Evolutionary conservation across 2,888 invertebrate genomes (phyloP).

Genomic region (Netelia virgata): DNA sequence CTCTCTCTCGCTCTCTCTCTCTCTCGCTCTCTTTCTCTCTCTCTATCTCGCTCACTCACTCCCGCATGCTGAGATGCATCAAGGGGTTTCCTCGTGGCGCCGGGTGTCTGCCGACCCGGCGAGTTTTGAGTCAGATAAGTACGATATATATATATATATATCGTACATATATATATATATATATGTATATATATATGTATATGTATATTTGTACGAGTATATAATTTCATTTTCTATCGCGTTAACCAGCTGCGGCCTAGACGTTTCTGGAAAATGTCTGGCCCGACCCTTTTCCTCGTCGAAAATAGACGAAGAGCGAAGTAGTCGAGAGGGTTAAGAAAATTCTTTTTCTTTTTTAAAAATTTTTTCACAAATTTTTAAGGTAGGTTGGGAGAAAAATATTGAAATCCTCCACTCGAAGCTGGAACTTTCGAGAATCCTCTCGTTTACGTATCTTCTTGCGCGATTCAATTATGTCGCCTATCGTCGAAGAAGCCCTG

Average conservation of each 20-base stretch:
- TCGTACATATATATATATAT: background rate
- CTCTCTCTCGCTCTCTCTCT: no score
- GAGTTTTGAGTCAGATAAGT: conserved; percentile 29
- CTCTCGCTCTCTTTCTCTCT: background rate
- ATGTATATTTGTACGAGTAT: background rate
- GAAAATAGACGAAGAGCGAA: background rate
- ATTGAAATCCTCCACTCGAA: no score
- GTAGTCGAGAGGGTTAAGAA: no score
- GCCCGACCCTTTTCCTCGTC: background rate
- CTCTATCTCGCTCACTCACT: background rate
- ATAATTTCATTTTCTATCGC: background rate
- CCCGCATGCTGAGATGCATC: conserved; percentile 48
- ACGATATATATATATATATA: conserved; percentile 16
- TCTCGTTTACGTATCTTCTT: background rate
- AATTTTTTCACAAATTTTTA: no score
- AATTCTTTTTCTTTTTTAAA: no score
- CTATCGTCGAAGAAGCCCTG: background rate
- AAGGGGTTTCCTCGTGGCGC: conserved; percentile 66
- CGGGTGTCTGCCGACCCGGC: conserved; percentile 62
- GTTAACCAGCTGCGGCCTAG: background rate
- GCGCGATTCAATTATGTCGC: background rate
- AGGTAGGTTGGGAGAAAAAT: no score
- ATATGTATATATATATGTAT: background rate
- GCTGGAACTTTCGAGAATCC: background rate
- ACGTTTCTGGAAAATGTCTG: background rate